These are phyloP conservation scores for Morone chrysops DNA, from an alignment of 2,113 vertebrate species.

Conservation along the genomic window DNA sequence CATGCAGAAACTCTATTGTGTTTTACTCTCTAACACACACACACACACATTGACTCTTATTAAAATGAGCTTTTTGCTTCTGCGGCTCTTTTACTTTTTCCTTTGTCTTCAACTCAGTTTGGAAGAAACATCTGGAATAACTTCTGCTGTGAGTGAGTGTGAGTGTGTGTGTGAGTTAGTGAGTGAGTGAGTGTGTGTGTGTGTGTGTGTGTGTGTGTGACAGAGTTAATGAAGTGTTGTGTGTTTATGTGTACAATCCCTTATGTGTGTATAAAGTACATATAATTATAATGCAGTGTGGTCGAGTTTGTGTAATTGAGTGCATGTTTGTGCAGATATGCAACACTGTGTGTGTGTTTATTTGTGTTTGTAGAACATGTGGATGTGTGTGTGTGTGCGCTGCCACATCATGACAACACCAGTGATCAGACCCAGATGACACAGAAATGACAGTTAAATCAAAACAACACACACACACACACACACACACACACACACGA, in stretches of 20 bases:
- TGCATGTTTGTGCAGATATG: slow-evolving; percentile 27
- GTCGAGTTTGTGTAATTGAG: slow-evolving; percentile 10
- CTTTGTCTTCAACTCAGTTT: slow-evolving; percentile 66
- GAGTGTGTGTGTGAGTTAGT: slow-evolving; percentile 25
- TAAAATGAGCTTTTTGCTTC: slow-evolving; percentile 81
- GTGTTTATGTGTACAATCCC: slow-evolving; percentile 77
- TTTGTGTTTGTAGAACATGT: too few relatives aligned
- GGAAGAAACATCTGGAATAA: slow-evolving; percentile 66
- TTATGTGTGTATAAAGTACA: slow-evolving; percentile 81
- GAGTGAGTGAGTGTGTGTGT: slow-evolving; percentile 49
- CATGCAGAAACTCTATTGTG: neutral
- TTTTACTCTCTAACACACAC: neutral
- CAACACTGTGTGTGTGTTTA: slow-evolving; percentile 2
- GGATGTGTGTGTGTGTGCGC: slow-evolving; percentile 61
- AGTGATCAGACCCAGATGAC: slow-evolving; percentile 87
- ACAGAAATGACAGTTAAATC: slow-evolving; percentile 71
- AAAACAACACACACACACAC: slow-evolving; percentile 19
- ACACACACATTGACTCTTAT: slow-evolving; percentile 82
- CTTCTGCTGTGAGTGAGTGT: slow-evolving; percentile 37
- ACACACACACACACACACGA: too few relatives aligned
- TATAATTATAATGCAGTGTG: slow-evolving; percentile 30
- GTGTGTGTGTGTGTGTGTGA: slow-evolving; percentile 73
- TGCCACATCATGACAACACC: slow-evolving; percentile 85
- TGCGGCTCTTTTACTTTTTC: slow-evolving; percentile 65
- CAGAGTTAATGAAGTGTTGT: slow-evolving; percentile 63